Base-by-base conservation (phyloP, 2,797 vertebrate species). In the Scarus forsteni region DNA sequence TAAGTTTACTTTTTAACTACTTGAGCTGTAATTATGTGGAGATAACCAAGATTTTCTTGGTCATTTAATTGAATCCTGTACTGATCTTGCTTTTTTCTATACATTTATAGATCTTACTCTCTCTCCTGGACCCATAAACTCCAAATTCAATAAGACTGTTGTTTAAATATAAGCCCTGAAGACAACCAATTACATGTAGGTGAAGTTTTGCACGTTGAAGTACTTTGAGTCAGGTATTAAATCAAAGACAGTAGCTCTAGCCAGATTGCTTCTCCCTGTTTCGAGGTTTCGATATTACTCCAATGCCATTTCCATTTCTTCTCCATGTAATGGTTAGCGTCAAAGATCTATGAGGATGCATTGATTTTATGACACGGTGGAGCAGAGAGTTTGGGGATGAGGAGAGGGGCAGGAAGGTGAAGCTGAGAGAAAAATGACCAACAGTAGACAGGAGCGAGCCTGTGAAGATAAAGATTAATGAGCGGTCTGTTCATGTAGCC, bases 381-480 rank as follows among this genome's bases (percentile, higher is more conserved):
- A 51, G 12, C 57, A 69, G 76, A 71, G 75, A 48, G 71, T 36
- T 19, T 35, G 55, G 43, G 45, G 43, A 43, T 55, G 46, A 77
- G 34, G 73, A 61, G 48, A 35, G 66, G 75, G 64, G 73, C 56
- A 57, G 74, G 70, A 79, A 72, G 57, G 61, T 55, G 66, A 13
- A 19, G 53, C 60, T 18, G 56, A 38, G 71, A 80, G 73, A 76
- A 70, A 77, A 76, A 81, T 75, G 44, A 69, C 43, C 53, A 72
- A 42, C 36, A 16, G 65, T 40, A 73, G 76, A 73, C 61, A n/a
- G 56, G 66, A 70, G 70, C 10, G 36, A 53, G 65, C 42, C 45
- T 38, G 44, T 59, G 58, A 63, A 77, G 70, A 91, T 85, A 55
- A 89, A 88, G 90, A 92, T 90, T 81, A 88, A 91, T 89, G 80